Percentiles rank a stretch among this genome's conserved stretches.
Evolutionary conservation across 2,888 invertebrate species (phyloP).

Genomic region (Gymnoscelis rufifasciata): DNA sequence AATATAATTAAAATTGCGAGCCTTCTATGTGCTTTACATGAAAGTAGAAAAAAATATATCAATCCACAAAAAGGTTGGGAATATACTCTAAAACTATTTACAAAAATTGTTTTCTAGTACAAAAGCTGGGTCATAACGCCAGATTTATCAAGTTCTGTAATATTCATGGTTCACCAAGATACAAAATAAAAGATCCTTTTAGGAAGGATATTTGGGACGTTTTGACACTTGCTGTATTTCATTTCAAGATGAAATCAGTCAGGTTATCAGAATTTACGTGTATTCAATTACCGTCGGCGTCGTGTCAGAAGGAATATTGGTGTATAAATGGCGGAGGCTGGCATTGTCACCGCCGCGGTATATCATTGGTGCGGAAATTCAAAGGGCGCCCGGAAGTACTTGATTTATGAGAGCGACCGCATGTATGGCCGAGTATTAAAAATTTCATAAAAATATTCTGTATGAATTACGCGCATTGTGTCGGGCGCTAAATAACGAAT

Average conservation of each 20-base stretch:
- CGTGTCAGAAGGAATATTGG: constrained; percentile 61
- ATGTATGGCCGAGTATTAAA: constrained; percentile 66
- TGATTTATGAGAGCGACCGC: constrained; percentile 67
- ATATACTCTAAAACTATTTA: too few relatives aligned
- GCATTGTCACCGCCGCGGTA: constrained; percentile 67
- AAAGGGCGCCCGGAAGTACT: constrained; percentile 70
- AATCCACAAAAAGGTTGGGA: too few relatives aligned
- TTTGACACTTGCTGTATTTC: too few relatives aligned
- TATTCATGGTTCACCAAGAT: not conserved
- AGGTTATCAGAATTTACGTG: constrained; percentile 21
- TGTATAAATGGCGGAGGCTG: constrained; percentile 58
- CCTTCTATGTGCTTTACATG: too few relatives aligned
- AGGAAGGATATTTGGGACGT: too few relatives aligned
- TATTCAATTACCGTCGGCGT: constrained; percentile 59
- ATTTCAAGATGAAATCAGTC: too few relatives aligned
- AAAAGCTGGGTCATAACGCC: too few relatives aligned
- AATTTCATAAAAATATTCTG: constrained; percentile 70
- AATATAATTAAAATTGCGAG: too few relatives aligned
- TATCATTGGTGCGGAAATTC: constrained; percentile 68
- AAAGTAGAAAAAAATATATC: too few relatives aligned
- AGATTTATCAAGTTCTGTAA: too few relatives aligned
- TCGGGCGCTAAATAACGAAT: constrained; percentile 33
- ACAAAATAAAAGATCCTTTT: not conserved
- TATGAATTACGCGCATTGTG: constrained; percentile 51
- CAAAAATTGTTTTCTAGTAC: too few relatives aligned